Evolutionary conservation across 2,113 vertebrate species (phyloP), one percentile per base, ranked within the genome.

Genomic region (Bettongia penicillata): DNA sequence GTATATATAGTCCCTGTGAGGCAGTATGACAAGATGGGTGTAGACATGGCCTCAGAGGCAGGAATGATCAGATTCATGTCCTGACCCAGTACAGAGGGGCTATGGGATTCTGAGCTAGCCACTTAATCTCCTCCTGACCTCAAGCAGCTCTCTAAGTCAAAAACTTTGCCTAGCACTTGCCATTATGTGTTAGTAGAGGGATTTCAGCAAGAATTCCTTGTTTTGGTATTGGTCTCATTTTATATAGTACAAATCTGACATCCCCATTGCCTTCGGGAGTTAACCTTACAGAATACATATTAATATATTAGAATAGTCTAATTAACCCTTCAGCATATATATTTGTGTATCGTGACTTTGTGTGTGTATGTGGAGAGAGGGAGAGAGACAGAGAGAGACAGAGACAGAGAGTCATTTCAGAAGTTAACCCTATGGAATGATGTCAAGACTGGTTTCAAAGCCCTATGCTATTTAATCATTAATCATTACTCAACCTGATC

Each of bases 361-460:
- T 61, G 31, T n/a, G 57, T 61, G 24, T 37, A 22, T 43, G n/a
- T 19, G 16, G 37, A 10, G 5, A 43, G 19, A 43, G 68, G 2
- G 31, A 68, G 61, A 51, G 8, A 11, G 28, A 50, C 8, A 61
- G 10, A 31, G 9, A 31, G 26, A 37, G 28, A 61, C 11, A 14
- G 26, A 57, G 51, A 52, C 10, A 53, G 19, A 53, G 53, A 53
- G 8, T 9, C 55, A 57, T 57, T 84, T 94, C 16, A 92, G 50
- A 90, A 95, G 55, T 89, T 91, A 90, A 94, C 93, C 31, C 31
- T 49, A 8, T 2, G 92, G 93, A 95, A 68, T 51, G 96, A 53
- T 10, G 19, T 48, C 51, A 51, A 90, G 51, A 47, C 28, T 31
- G 53, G n/a, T 91, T 47, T 92, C 91, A 90, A 96, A 95, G 8